Percentiles rank a stretch among this genome's conserved stretches.
phyloP scores from a whole-genome alignment of 2,797 vertebrate genomes.

The Geranospiza caerulescens region DNA sequence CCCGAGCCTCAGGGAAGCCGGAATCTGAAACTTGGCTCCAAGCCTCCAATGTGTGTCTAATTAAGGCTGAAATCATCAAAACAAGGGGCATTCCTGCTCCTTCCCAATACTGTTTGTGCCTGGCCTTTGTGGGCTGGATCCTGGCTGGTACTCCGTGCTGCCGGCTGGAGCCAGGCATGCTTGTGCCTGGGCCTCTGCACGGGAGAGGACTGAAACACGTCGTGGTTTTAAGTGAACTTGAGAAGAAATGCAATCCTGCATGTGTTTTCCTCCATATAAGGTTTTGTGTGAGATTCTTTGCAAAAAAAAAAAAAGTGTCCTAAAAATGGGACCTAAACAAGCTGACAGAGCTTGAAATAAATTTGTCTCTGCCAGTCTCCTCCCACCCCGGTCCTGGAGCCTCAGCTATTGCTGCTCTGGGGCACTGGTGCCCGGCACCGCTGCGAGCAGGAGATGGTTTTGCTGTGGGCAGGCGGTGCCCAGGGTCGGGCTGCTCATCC shows the following conservation, averaged over 20 bases:
- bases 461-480: background rate
- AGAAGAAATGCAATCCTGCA: background rate
- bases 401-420: background rate
- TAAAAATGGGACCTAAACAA: background rate
- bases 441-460: background rate
- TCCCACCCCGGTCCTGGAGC: background rate
- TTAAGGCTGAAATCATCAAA: background rate
- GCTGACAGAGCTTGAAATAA: background rate
- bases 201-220: background rate
- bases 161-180: background rate
- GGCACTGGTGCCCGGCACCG: background rate
- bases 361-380: background rate
- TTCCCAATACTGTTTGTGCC: background rate
- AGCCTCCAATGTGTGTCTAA: background rate
- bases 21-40: conserved; percentile 1
- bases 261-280: background rate
- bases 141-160: background rate
- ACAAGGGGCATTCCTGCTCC: background rate
- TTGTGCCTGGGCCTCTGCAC: background rate
- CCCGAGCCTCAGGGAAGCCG: background rate
- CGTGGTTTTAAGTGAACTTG: background rate
- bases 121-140: background rate
- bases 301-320: background rate
- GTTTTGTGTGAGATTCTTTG: background rate
- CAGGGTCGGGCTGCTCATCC: background rate